A percentile compares a stretch with the other conserved stretches of the same genome.
phyloP scores from a whole-genome alignment of 2,797 vertebrate genomes.

The Enteromius mattozi region DNA sequence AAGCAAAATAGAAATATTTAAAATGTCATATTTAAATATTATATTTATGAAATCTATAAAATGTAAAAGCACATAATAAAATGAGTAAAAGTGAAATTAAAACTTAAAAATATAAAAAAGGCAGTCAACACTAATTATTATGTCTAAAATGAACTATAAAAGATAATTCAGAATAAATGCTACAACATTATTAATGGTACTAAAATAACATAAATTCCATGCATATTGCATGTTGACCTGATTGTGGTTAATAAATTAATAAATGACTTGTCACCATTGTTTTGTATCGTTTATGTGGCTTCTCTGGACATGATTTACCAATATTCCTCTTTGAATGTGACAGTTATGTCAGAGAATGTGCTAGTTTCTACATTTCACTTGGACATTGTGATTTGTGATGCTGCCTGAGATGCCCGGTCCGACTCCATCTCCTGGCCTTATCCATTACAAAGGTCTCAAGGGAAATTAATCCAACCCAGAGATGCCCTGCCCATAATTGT shows the following conservation, averaged over 20 bases:
- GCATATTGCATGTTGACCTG: background rate
- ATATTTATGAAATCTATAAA: background rate
- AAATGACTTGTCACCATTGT: background rate
- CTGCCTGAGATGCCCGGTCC: slow-evolving; percentile 31
- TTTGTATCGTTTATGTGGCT: background rate
- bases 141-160: background rate
- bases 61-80: background rate
- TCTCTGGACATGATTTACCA: background rate
- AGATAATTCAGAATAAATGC: background rate
- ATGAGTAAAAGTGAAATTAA: background rate
- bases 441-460: slow-evolving; percentile 40
- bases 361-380: slow-evolving; percentile 40
- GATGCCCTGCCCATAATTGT: slow-evolving; percentile 48
- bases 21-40: background rate
- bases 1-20: background rate
- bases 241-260: background rate
- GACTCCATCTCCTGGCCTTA: slow-evolving; percentile 29
- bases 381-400: slow-evolving; percentile 32
- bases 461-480: slow-evolving; percentile 56
- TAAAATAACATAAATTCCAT: background rate
- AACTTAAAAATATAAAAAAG: background rate
- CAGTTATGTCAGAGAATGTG: background rate
- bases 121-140: background rate
- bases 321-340: background rate
- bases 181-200: background rate